Base-by-base conservation (phyloP, 2,888 invertebrate species). In the Chrysina gloriosa region DNA sequence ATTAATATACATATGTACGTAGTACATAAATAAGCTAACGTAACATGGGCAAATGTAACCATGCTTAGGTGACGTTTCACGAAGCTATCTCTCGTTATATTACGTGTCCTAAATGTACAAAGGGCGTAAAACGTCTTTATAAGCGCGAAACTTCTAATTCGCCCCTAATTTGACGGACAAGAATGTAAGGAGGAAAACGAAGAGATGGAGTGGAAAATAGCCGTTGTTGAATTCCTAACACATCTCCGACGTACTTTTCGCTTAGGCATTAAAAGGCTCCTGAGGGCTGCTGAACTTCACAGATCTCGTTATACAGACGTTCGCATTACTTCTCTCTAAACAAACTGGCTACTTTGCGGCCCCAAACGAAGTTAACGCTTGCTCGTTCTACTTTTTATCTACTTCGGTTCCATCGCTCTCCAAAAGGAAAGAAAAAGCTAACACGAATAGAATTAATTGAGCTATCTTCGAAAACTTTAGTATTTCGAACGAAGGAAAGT, bases 341-440 rank as follows among this genome's bases (percentile, higher is more conserved):
- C 75, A 76, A 76, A 75, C 75, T 75, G 76, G 76, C 75, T 76
- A 76, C 75, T 76, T 76, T 76, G 75, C 74, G 75, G 73, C 73
- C 72, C 72, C 68, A 72, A 76, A 75, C 75, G 74, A 75, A 74
- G 70, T 71, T 70, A 71, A 71, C 69, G 47, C 69, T 11, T n/a
- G n/a, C n/a, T 21, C 58, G 25, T 39, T 27, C 31, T 29, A 27
- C 4, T 52, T 31, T 52, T 52, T 52, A 31, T 52, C 52, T 29
- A 39, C 3, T 16, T 4, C 11, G 52, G 14, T 23, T n/a, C 25
- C 25, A 25, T n/a, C 23, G 48, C 14, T 29, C 14, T 11, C 39
- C 42, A 14, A n/a, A n/a, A n/a, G n/a, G n/a, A n/a, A n/a, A n/a
- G n/a, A n/a, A n/a, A n/a, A n/a, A n/a, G n/a, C n/a, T n/a, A n/a